These are phyloP conservation scores for Morbakka virulenta DNA, from an alignment of 30 jellyfish, hydroid and myxozoan species.

Conservation along the genomic window DNA sequence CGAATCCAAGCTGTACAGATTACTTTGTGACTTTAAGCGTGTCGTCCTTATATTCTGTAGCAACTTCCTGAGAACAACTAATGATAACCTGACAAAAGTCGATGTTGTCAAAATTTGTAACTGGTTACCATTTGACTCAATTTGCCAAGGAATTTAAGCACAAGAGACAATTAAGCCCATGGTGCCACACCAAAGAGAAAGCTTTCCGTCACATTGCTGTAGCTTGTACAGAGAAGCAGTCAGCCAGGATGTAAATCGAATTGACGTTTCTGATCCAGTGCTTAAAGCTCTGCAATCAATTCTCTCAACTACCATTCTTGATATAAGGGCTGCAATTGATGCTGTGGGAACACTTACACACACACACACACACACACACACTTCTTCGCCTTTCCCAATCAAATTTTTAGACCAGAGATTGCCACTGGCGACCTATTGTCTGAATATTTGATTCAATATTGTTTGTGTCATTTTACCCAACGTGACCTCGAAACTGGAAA, in stretches of 20 bases:
- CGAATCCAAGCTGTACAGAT: not conserved
- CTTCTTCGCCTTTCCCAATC: slow-evolving; percentile 21
- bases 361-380: no score
- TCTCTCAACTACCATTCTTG: not conserved
- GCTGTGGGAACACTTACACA: not conserved
- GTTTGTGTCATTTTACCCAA: no score
- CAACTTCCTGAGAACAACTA: not conserved
- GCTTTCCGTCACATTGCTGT: slow-evolving; percentile 10
- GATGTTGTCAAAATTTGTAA: not conserved
- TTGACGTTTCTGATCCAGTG: slow-evolving; percentile 2
- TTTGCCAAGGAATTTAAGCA: not conserved
- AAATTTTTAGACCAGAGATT: slow-evolving; percentile 27
- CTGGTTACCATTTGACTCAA: not conserved
- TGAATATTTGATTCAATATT: no score
- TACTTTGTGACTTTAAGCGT: slow-evolving; percentile 3
- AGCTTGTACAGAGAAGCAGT: slow-evolving; percentile 8
- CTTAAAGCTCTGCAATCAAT: not conserved
- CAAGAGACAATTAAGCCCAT: not conserved
- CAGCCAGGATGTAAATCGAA: not conserved
- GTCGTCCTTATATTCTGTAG: not conserved
- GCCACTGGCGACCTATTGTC: slow-evolving; percentile 47
- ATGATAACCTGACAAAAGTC: not conserved
- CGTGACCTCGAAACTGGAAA: no score
- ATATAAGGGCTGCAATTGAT: not conserved
- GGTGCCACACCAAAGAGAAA: not conserved